Base-by-base conservation (phyloP, 2,888 invertebrate genomes). In the Deroplatys truncata region DNA sequence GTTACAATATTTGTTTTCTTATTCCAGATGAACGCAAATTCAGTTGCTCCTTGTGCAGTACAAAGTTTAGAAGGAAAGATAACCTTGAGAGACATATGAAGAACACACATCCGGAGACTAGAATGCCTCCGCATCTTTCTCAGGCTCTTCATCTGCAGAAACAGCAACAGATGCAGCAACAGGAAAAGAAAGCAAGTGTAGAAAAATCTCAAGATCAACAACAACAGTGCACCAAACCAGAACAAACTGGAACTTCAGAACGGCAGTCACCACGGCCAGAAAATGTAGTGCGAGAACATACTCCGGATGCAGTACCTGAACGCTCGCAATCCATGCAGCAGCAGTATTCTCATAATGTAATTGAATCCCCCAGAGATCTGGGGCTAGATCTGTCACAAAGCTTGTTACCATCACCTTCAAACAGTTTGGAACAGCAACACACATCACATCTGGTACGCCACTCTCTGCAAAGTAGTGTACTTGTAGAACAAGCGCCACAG, bases 41-140 rank as follows among this genome's bases (percentile, higher is more conserved):
- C 92, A 95, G 95, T 29, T 98, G 98, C 92, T 95, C 94, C 91
- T 94, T 96, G 43, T 98, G 98, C 93, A 94, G 95, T 82, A 95
- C 96, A 15, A 95, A 95, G 84, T 97, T 97, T 92, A 94, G 96
- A 85, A 94, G 98, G 90, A 97, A 96, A 92, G 98, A 98, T 92
- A 98, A 97, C 92, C 94, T 97, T 90, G 95, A 95, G 90, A 95
- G 97, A 0, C 97, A 97, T 93, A 94, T 97, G 90, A 95, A 96
- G 89, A 97, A 97, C 93, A 96, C 97, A 89, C 97, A 98, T 93
- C 95, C 96, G 0, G 95, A 93, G 25, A 84, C 89, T 7, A 28
- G 89, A n/a, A 43, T 89, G 15, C 13, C 86, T 29, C 28, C 82
- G 1, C 56, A 72, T 72, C 56, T 72, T 72, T 72, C 56, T 72